These are phyloP conservation scores for Halcyon senegalensis DNA, from an alignment of 2,113 vertebrate species.

Conservation along the genomic window DNA sequence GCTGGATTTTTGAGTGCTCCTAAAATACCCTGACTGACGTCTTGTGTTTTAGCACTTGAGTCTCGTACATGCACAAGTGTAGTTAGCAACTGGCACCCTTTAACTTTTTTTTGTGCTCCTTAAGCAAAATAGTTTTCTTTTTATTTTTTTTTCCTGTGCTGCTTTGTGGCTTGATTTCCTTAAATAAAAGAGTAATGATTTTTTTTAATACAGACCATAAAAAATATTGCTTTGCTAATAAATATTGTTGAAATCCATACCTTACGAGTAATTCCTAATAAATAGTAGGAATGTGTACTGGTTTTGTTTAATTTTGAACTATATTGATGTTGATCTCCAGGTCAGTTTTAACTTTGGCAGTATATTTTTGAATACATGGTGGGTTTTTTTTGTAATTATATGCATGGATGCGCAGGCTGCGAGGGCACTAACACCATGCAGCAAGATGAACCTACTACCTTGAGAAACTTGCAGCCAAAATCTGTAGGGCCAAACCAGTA, in stretches of 20 bases:
- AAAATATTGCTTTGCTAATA: neutral
- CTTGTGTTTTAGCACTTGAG: neutral
- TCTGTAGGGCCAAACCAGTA: neutral
- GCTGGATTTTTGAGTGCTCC: neutral
- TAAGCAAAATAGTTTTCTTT: neutral
- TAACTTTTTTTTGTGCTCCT: neutral
- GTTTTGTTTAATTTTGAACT: neutral
- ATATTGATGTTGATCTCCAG: neutral
- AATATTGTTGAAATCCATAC: slow-evolving; percentile 42
- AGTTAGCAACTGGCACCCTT: neutral
- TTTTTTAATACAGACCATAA: neutral
- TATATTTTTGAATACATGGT: neutral
- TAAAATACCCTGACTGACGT: neutral
- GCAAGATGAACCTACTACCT: neutral
- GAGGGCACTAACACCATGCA: neutral
- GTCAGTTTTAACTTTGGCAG: neutral
- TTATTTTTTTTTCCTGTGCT: neutral
- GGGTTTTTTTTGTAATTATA: neutral
- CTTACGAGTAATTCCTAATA: slow-evolving; percentile 8
- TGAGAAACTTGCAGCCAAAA: neutral
- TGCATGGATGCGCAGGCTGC: neutral
- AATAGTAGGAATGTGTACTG: neutral
- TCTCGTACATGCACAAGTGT: neutral
- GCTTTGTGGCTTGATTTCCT: neutral
- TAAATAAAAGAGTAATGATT: neutral